Evolutionary conservation across 2,113 vertebrate species (phyloP), one percentile per base, ranked within the genome.

Genomic region (Corythornis cristatus): DNA sequence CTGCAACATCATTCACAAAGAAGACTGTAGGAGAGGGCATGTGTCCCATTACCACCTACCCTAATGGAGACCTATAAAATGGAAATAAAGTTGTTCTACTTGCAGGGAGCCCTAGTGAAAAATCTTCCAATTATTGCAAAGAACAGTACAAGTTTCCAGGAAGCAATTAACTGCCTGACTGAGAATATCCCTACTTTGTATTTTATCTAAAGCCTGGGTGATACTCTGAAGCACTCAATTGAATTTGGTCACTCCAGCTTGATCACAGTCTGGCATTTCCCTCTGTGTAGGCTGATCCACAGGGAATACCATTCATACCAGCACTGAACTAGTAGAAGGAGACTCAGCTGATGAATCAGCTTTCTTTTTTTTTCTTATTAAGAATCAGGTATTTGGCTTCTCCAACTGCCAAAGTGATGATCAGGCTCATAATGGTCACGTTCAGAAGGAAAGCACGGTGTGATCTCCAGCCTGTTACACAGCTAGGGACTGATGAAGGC

Each of bases 341-440:
- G 93, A 96, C 79, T 67, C 92, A 90, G 75, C 65, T 83, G 83
- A 95, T 83, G 85, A 77, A 95, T 88, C 90, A 91, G 74, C 67
- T 79, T 92, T 82, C 64, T 57, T 83, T 88, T 75, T 78, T 75
- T 78, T 51, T 78, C 60, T 57, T 45, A 56, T 50, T 71, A 70
- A 80, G 35, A 53, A 82, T 48, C 45, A 53, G 88, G 26, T 9
- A 42, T 29, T 62, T 74, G 60, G 57, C 82, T 92, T 84, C 64
- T 60, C 53, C 81, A 89, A 6, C 58, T 68, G 67, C 75, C 81
- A 14, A 17, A 84, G 70, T 23, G 87, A 83, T 83, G 43, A 3
- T 60, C 64, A 15, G 45, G 61, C 28, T 67, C 1, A 8, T 64
- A 37, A 37, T 37, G 37, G 37, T 37, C 82, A 90, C 54, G 60